Base-by-base conservation (phyloP, 2,113 vertebrate species). In the Scomber japonicus region DNA sequence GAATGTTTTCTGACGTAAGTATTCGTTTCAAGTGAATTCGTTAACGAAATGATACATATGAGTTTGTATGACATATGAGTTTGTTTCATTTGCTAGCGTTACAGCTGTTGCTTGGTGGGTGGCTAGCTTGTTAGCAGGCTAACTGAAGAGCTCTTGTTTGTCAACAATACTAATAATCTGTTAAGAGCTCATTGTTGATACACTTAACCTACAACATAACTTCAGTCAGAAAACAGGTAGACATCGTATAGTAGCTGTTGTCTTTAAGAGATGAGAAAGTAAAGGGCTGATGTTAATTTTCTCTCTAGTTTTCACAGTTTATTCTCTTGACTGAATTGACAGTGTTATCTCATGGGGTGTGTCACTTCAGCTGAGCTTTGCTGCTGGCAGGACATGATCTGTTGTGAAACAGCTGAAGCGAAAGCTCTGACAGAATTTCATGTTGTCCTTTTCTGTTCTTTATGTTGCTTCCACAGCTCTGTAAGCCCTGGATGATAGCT, bases 51-150 rank as follows among this genome's bases (percentile, higher is more conserved):
- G 2, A 54, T 15, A 35, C n/a, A 8, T 53, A 5, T 0, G 30
- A 76, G 1, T 75, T 80, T 27, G 44, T 54, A 11, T 53, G 48
- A 70, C 44, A 73, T 57, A 24, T 5, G 31, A 17, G 31, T 54
- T 14, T 15, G 40, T 78, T 61, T 59, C 5, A 61, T 68, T 53
- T 35, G 21, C 49, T 69, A 44, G 40, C 61, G 54, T 48, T 67
- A 56, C 59, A 66, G 10, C 60, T 50, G 5, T 72, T 69, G 46
- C 16, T 87, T 62, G 46, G 64, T 85, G 77, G 84, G 78, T 85
- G 82, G 89, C 85, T 92, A 83, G 70, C 71, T 51, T 27, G 81
- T 55, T 82, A 89, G 24, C 59, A 21, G 24, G 75, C 78, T 82
- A 83, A 57, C 75, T 62, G 21, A 49, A 72, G 30, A 63, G 30